Evolutionary conservation across 1,140 invertebrate genomes (phyloP), one percentile per base, ranked within the genome.

Genomic region (Trichogramma pretiosum): DNA sequence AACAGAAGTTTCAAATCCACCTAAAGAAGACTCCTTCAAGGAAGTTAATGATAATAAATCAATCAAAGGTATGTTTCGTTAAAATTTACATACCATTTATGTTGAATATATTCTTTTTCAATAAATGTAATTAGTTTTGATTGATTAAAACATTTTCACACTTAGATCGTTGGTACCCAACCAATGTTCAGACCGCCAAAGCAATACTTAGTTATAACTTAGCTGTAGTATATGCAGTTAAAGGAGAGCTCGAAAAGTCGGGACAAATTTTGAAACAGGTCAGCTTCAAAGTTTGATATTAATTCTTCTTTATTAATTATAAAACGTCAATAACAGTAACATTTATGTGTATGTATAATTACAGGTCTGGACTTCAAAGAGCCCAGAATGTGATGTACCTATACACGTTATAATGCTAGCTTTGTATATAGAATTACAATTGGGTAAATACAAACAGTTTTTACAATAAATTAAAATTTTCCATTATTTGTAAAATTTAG

Each of bases 191-290:
- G 16, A 79, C 79, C 21, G 85, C 80, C 3, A 77, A 79, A 54
- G 76, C 79, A 26, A 76, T 88, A 24, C 72, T 89, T 45, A 79
- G 82, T 52, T 90, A 91, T 56, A 90, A 91, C 67, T 73, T 90
- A 49, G 84, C 87, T 19, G 84, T 87, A 11, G 80, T 81, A 10
- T 80, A 87, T 63, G 80, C 84, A 11, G 72, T 88, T 33, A 74
- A 84, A 47, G 85, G 85, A 13, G 86, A 91, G 62, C 74, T 81
- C 36, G 80, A 85, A 43, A 83, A 87, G 63, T 83, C 87, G 2
- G 74, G 76, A 28, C 77, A 79, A 54, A 72, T 82, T 21, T 64
- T 91, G n/a, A 76, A 79, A 63, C 74, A 80, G 56, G 76, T 80
- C 56, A 47, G 36, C 16, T 54, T 28, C 24, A 28, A 41, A 10